These are phyloP conservation scores for Scaptomyza caliginosa DNA, from an alignment of 2,888 invertebrate species.

Conservation along the genomic window DNA sequence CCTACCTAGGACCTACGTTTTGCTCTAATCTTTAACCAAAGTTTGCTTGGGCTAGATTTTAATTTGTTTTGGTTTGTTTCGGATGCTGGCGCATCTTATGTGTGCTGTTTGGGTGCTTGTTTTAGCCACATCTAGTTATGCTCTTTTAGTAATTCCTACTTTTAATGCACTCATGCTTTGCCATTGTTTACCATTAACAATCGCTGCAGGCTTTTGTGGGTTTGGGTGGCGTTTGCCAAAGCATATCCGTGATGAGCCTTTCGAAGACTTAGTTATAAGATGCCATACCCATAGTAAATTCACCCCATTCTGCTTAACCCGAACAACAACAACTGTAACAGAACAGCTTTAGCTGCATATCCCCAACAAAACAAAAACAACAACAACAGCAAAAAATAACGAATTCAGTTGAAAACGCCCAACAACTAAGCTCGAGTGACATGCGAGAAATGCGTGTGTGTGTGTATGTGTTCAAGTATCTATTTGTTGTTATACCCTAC, in stretches of 20 bases:
- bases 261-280: constrained; percentile 65
- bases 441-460: constrained; percentile 27
- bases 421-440: constrained; percentile 46
- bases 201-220: constrained; percentile 16
- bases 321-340: constrained; percentile 27
- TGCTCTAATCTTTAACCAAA: neutral
- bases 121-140: constrained; percentile 8
- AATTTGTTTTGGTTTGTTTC: constrained; percentile 1
- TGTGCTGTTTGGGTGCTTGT: neutral
- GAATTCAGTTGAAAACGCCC: constrained; percentile 37
- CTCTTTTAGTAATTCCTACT: constrained; percentile 46
- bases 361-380: constrained; percentile 37
- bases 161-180: constrained; percentile 62
- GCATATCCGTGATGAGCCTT: constrained; percentile 62
- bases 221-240: constrained; percentile 3
- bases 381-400: constrained; percentile 23
- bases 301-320: neutral
- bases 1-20: too few species aligned
- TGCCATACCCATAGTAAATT: constrained; percentile 8
- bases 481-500: constrained; percentile 44
- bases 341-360: constrained; percentile 47
- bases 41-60: neutral
- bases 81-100: neutral
- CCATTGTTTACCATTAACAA: constrained; percentile 59
- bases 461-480: constrained; percentile 47